phyloP scores from a whole-genome alignment of 2,113 vertebrate species.

The Chamaetylas fuelleborni region DNA sequence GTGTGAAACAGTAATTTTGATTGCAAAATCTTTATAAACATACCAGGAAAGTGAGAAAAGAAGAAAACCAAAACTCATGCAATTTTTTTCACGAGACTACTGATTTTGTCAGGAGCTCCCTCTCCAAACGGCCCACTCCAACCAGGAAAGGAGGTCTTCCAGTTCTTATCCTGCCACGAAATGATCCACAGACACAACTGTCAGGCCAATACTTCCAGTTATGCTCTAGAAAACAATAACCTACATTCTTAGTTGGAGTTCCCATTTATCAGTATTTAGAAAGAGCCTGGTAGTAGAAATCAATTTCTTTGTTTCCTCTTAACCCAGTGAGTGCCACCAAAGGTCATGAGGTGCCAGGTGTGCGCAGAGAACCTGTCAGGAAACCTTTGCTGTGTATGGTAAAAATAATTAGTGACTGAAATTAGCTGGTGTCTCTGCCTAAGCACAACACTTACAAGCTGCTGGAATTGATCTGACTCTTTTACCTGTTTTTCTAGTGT shows the following conservation, averaged over 20 bases:
- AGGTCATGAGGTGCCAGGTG: not conserved
- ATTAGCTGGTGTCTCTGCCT: not conserved
- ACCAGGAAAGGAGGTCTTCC: not conserved
- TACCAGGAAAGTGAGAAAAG: not conserved
- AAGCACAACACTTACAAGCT: not conserved
- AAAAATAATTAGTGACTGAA: not conserved
- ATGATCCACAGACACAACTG: rapidly evolving
- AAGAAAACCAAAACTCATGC: not conserved
- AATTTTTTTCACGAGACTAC: rapidly evolving
- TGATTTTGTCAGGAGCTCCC: not conserved
- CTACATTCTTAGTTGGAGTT: not conserved
- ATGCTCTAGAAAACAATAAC: not conserved
- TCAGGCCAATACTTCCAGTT: not conserved
- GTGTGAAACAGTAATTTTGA: not conserved
- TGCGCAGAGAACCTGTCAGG: not conserved
- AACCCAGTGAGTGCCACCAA: not conserved
- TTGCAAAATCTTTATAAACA: not conserved
- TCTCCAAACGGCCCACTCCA: not conserved
- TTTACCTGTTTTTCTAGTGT: not conserved
- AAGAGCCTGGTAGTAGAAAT: not conserved
- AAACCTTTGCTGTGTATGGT: not conserved
- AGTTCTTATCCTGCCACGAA: not conserved
- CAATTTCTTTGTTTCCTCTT: not conserved
- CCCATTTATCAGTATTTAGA: not conserved
- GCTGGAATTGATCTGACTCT: not conserved